A percentile compares a stretch with the other conserved stretches of the same genome.
These are phyloP conservation scores for Habroteleia sp. DNA, from an alignment of 2,888 invertebrate species.

Conservation along the genomic window DNA sequence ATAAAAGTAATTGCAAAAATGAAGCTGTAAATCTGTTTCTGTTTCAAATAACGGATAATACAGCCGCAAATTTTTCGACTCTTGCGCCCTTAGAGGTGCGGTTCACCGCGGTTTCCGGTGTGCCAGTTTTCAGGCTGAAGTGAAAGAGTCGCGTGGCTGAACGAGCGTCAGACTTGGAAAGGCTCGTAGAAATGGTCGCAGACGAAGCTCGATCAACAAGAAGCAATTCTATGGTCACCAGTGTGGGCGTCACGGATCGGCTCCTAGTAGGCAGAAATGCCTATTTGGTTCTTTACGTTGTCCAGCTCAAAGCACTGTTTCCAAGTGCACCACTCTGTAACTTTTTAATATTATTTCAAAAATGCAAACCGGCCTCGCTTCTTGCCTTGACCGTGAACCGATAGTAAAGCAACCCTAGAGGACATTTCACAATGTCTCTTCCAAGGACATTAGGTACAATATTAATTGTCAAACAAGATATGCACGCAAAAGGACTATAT, in stretches of 20 bases:
- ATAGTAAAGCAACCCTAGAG: slow-evolving; percentile 40
- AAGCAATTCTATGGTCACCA: slow-evolving; percentile 60
- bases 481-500: too few species aligned
- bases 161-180: slow-evolving; percentile 21
- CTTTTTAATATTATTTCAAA: slow-evolving; percentile 60
- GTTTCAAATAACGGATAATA: slow-evolving; percentile 17
- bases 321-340: slow-evolving; percentile 9
- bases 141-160: slow-evolving; percentile 31
- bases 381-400: slow-evolving; percentile 66
- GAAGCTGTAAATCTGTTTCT: background rate
- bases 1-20: background rate
- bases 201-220: slow-evolving; percentile 28
- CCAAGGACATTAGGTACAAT: slow-evolving; percentile 29
- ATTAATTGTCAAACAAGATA: slow-evolving; percentile 14
- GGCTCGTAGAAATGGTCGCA: slow-evolving; percentile 4
- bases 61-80: slow-evolving; percentile 36
- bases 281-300: slow-evolving; percentile 65
- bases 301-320: slow-evolving; percentile 21
- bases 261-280: slow-evolving; percentile 75
- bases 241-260: slow-evolving; percentile 77
- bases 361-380: slow-evolving; percentile 68
- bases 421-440: slow-evolving; percentile 25
- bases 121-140: slow-evolving; percentile 57
- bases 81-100: slow-evolving; percentile 53
- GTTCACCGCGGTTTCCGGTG: slow-evolving; percentile 65